phyloP scores from a whole-genome alignment of 2,797 vertebrate species.

The Myoxocephalus aenaeus region DNA sequence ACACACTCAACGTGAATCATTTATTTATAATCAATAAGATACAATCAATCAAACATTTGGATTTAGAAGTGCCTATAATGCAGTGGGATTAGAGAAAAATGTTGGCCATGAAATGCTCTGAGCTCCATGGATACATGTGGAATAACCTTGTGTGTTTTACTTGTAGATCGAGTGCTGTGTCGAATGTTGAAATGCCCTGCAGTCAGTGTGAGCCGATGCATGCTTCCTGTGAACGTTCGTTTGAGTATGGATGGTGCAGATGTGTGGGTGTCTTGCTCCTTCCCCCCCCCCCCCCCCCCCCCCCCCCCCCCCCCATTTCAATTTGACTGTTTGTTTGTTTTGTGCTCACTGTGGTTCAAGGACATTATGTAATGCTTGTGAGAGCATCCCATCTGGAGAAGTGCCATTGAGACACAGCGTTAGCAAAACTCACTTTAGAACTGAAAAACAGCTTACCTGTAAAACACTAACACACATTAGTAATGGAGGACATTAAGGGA shows the following conservation, averaged over 20 bases:
- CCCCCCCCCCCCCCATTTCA: slow-evolving; percentile 40
- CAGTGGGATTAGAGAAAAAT: slow-evolving; percentile 9
- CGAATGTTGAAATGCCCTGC: slow-evolving; percentile 52
- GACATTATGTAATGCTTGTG: slow-evolving; percentile 78
- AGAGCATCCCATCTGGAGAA: slow-evolving; percentile 79
- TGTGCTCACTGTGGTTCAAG: slow-evolving; percentile 73
- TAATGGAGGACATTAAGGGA: slow-evolving; percentile 37
- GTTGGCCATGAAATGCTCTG: slow-evolving; percentile 17
- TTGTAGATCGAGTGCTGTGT: slow-evolving; percentile 36
- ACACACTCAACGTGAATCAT: slow-evolving; percentile 36
- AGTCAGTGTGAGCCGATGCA: slow-evolving; percentile 43
- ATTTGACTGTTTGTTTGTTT: slow-evolving; percentile 56
- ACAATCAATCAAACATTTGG: not conserved
- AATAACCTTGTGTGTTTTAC: slow-evolving; percentile 39
- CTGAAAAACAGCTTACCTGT: slow-evolving; percentile 51
- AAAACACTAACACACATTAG: slow-evolving; percentile 63
- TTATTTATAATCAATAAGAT: slow-evolving; percentile 39
- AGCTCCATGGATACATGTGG: slow-evolving; percentile 21
- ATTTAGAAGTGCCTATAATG: not conserved
- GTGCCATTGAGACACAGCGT: slow-evolving; percentile 69
- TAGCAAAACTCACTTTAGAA: slow-evolving; percentile 63
- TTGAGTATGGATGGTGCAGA: slow-evolving; percentile 55
- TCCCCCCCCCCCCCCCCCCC: not conserved
- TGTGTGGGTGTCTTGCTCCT: slow-evolving; percentile 70
- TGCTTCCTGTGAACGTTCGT: slow-evolving; percentile 57